Evolutionary conservation across 2,888 invertebrate genomes (phyloP).

Genomic region (Napeogenes sylphis): DNA sequence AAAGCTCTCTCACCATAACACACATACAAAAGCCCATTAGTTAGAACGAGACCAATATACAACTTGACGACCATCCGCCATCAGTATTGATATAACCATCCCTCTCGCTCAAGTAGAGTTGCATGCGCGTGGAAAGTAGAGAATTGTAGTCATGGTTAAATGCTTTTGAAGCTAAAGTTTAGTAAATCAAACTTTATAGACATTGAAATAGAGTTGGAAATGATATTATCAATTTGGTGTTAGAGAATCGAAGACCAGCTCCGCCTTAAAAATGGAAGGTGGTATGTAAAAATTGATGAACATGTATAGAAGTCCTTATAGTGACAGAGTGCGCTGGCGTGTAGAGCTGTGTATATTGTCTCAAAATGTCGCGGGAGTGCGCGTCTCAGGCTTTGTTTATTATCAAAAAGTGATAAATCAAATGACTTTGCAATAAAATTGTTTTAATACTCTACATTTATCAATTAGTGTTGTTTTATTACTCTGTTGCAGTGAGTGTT

Average conservation of each 20-base stretch:
- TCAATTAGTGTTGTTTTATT: conserved; percentile 31
- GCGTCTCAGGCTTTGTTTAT: conserved; percentile 69
- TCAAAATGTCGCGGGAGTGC: conserved; percentile 72
- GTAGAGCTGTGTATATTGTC: conserved; percentile 76
- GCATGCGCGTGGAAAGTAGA: conserved; percentile 58
- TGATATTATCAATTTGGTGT: conserved; percentile 32
- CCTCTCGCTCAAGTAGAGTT: conserved; percentile 51
- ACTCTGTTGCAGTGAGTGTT: conserved; percentile 28
- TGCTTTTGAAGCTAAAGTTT: conserved; percentile 37
- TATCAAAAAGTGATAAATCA: conserved; percentile 75
- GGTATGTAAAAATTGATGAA: conserved; percentile 79
- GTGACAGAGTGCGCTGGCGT: conserved; percentile 77
- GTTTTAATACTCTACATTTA: conserved; percentile 41
- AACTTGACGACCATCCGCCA: conserved; percentile 32
- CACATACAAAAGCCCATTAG: conserved; percentile 40
- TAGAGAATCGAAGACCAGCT: conserved; percentile 68
- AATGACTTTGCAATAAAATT: conserved; percentile 70
- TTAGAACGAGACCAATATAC: conserved; percentile 45
- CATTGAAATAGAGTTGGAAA: conserved; percentile 21
- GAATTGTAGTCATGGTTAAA: conserved; percentile 51
- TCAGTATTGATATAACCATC: conserved; percentile 45
- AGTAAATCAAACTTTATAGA: conserved; percentile 30
- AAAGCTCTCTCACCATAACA: conserved; percentile 47
- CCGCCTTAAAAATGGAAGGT: conserved; percentile 79
- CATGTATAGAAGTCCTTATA: conserved; percentile 78